A percentile compares a stretch with the other conserved stretches of the same genome.
Conservation (phyloP, 2,888 invertebrate species). For the Coecobrya sp. region DNA sequence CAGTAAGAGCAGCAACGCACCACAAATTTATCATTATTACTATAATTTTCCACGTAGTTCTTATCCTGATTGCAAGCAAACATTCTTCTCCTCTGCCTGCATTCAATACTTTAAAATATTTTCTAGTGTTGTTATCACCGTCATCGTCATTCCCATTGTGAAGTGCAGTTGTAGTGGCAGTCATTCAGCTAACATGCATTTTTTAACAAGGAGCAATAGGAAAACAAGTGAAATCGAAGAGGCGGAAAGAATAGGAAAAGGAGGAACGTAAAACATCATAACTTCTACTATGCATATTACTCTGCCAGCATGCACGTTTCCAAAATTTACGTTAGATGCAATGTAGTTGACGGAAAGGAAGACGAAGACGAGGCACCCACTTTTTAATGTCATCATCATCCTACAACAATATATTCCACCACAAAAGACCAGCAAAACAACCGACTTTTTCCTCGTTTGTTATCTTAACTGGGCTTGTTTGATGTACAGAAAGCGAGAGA, state of each 20-base stretch:
- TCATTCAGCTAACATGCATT: constrained; percentile 39
- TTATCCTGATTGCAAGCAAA: neutral
- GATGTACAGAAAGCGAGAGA: neutral
- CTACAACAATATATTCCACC: constrained; percentile 17
- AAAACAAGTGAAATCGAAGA: constrained; percentile 68
- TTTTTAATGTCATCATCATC: constrained; percentile 45
- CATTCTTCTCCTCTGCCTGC: neutral
- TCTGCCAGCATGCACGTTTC: neutral
- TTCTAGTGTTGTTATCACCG: constrained; percentile 32
- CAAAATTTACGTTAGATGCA: constrained; percentile 2
- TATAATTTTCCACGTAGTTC: neutral
- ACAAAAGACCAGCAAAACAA: constrained; percentile 56
- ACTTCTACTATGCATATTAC: neutral
- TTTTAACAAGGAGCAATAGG: constrained; percentile 44
- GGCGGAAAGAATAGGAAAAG: constrained; percentile 55
- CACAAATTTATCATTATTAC: constrained; percentile 36
- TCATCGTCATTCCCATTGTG: constrained; percentile 47
- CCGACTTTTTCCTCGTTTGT: constrained; percentile 45
- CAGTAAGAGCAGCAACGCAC: neutral
- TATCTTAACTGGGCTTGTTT: constrained; percentile 33
- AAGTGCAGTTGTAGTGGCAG: neutral
- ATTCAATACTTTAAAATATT: neutral
- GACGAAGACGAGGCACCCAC: constrained; percentile 49
- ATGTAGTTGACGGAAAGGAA: neutral
- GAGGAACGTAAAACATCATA: constrained; percentile 44